These are phyloP conservation scores for Cephus runcator DNA, from an alignment of 2,888 invertebrate species.

Conservation along the genomic window DNA sequence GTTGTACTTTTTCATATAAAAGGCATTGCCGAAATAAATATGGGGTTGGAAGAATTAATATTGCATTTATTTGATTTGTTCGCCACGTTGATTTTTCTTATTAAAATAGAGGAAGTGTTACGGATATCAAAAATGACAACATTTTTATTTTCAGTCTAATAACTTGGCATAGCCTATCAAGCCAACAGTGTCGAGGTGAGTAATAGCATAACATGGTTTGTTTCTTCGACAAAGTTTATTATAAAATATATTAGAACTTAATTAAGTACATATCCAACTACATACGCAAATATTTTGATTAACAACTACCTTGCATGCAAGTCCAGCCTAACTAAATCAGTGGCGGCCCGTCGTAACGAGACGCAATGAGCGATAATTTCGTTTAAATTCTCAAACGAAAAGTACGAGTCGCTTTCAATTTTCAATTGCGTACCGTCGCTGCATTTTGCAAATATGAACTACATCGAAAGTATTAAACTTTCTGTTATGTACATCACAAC, in stretches of 20 bases:
- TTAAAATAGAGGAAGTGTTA: not conserved
- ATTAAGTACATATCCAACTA: slow-evolving; percentile 62
- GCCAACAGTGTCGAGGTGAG: not conserved
- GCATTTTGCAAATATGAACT: not conserved
- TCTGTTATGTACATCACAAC: slow-evolving; percentile 52
- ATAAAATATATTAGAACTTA: slow-evolving; percentile 63
- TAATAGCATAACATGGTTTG: not conserved
- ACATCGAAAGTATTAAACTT: not conserved
- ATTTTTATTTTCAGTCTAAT: too few species aligned
- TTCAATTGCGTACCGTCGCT: not conserved
- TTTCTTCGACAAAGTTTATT: slow-evolving; percentile 54
- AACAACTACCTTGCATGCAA: slow-evolving; percentile 31
- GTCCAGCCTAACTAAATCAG: not conserved
- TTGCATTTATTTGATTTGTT: not conserved
- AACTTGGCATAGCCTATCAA: not conserved
- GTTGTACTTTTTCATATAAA: slow-evolving; percentile 64
- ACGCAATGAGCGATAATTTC: not conserved
- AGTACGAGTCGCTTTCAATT: not conserved
- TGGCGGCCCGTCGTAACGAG: not conserved
- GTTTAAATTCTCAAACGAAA: not conserved
- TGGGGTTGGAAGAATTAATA: slow-evolving; percentile 54
- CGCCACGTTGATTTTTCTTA: not conserved
- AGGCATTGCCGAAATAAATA: slow-evolving; percentile 62
- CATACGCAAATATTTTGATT: slow-evolving; percentile 37
- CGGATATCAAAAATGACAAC: not conserved